phyloP scores from a whole-genome alignment of 2,888 invertebrate species.

The Dryadula phaetusa region DNA sequence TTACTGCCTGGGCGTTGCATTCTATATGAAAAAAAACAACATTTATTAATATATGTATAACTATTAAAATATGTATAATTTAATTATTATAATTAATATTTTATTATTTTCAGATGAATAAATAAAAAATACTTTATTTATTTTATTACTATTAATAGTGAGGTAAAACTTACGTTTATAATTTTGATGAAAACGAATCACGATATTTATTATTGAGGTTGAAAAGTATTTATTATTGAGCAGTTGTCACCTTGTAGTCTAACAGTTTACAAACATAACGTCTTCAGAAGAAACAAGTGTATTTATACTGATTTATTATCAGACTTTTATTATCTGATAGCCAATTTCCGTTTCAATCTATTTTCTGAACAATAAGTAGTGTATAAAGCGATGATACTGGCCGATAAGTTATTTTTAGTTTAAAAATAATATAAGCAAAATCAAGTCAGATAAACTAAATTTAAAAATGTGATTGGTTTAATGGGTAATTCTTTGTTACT shows the following conservation, averaged over 20 bases:
- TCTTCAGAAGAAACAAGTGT: constrained; percentile 4
- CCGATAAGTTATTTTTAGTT: constrained; percentile 4
- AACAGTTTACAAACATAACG: constrained; percentile 5
- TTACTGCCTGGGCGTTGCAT: constrained; percentile 68
- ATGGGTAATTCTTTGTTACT: not conserved
- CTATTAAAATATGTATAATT: not conserved
- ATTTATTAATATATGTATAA: constrained; percentile 10
- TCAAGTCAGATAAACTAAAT: constrained; percentile 4
- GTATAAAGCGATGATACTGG: not conserved
- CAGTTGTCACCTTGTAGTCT: not conserved
- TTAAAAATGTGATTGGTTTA: not conserved
- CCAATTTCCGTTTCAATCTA: constrained; percentile 24
- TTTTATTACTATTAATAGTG: no score
- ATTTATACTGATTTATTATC: constrained; percentile 44
- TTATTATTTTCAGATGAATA: no score
- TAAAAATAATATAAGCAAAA: constrained; percentile 11
- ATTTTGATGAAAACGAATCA: not conserved
- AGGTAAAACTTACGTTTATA: not conserved
- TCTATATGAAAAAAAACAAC: constrained; percentile 53
- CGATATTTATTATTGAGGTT: no score
- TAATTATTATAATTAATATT: not conserved
- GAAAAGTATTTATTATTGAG: not conserved
- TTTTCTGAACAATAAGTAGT: constrained; percentile 25
- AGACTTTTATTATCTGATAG: constrained; percentile 27
- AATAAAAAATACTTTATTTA: no score